Evolutionary conservation across 2,113 vertebrate species (phyloP).

Genomic region (Phasianus colchicus): DNA sequence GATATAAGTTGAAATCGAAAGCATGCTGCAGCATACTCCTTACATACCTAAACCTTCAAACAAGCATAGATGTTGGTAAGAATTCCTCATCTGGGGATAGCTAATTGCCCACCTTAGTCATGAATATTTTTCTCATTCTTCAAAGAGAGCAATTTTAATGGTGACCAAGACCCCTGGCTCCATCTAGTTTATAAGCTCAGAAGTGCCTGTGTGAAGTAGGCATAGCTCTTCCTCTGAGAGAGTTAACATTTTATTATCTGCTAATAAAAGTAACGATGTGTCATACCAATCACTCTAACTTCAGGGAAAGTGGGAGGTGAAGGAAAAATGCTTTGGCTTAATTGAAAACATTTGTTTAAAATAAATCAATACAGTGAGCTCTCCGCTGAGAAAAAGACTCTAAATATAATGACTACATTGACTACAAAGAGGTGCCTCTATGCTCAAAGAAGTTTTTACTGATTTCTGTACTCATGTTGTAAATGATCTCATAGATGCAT

Average conservation of each 20-base stretch:
- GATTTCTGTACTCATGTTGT: background rate
- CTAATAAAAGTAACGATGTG: conserved; percentile 35
- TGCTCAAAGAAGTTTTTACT: background rate
- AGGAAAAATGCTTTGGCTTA: conserved; percentile 31
- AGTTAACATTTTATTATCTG: background rate
- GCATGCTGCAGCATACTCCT: background rate
- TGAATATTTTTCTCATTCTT: background rate
- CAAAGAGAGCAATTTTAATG: background rate
- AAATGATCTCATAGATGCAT: background rate
- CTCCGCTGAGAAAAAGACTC: conserved; percentile 11
- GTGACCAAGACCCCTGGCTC: background rate
- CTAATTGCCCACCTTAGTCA: background rate
- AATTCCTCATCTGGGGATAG: background rate
- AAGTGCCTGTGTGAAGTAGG: background rate
- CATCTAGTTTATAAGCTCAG: background rate
- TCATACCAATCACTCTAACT: conserved; percentile 39
- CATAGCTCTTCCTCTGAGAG: background rate
- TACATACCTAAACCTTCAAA: background rate
- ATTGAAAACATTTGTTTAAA: conserved; percentile 57
- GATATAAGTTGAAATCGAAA: background rate
- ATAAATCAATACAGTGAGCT: conserved; percentile 37
- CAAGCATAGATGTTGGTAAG: background rate
- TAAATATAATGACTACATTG: conserved; percentile 10
- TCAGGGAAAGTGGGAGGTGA: conserved; percentile 37
- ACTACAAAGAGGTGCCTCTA: background rate